Evolutionary conservation across 2,888 invertebrate genomes (phyloP).

Genomic region (Brachyopa scutellaris): DNA sequence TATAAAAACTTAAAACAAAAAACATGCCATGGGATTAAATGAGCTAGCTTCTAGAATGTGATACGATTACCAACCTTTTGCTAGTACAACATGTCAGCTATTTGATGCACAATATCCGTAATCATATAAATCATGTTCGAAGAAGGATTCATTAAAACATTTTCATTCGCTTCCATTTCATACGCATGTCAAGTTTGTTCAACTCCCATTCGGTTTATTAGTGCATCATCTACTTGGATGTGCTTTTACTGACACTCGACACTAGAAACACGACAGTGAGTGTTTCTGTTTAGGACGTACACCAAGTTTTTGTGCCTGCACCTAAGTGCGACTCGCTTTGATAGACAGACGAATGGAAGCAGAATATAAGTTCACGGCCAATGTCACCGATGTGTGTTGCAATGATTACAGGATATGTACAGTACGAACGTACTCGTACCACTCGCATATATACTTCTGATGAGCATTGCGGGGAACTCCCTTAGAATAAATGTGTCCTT

Average conservation of each 20-base stretch:
- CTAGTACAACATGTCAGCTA: slow-evolving; percentile 64
- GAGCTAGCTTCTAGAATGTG: slow-evolving; percentile 47
- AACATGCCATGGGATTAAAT: slow-evolving; percentile 21
- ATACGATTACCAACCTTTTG: slow-evolving; percentile 61
- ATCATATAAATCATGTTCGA: slow-evolving; percentile 68
- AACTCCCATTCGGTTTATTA: slow-evolving; percentile 62
- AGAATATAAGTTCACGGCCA: slow-evolving; percentile 59
- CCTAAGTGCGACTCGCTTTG: slow-evolving; percentile 32
- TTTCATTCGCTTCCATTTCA: slow-evolving; percentile 52
- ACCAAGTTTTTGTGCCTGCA: slow-evolving; percentile 11
- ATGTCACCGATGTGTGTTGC: slow-evolving; percentile 46
- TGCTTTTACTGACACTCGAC: slow-evolving; percentile 62
- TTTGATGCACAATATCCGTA: slow-evolving; percentile 67
- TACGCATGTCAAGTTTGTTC: slow-evolving; percentile 66
- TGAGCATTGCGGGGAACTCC: slow-evolving; percentile 10
- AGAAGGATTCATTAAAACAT: slow-evolving; percentile 49
- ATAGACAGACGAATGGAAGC: slow-evolving; percentile 29
- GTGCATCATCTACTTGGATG: slow-evolving; percentile 51
- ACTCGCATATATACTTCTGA: neutral
- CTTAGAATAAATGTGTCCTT: slow-evolving; percentile 35
- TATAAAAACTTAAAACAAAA: neutral
- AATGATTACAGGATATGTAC: slow-evolving; percentile 26
- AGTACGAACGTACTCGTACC: neutral
- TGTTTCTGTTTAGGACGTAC: slow-evolving; percentile 45
- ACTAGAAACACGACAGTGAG: slow-evolving; percentile 52